Percentiles rank a stretch among this genome's conserved stretches.
Evolutionary conservation across 2,888 invertebrate genomes (phyloP).

Genomic region (Agrochola lota): DNA sequence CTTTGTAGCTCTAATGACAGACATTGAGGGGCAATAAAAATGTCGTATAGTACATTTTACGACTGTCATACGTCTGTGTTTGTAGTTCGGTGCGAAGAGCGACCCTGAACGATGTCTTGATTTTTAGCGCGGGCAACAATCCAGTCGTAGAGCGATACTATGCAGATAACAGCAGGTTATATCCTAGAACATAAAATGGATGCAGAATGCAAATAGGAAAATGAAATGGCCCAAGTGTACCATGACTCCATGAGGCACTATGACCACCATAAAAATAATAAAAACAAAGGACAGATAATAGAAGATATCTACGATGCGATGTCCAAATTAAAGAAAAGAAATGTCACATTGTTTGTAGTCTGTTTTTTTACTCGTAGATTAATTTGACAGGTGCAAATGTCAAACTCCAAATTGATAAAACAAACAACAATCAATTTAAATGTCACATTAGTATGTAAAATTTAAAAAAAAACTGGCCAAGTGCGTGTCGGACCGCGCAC

Average conservation of each 20-base stretch:
- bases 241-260: too few relatives aligned
- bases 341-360: neutral
- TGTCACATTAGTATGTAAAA: too few relatives aligned
- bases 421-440: too few relatives aligned
- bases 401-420: too few relatives aligned
- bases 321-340: neutral
- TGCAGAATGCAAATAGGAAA: neutral
- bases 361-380: too few relatives aligned
- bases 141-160: conserved; percentile 21
- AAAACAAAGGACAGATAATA: neutral
- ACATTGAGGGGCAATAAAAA: conserved; percentile 29
- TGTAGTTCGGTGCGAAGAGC: neutral
- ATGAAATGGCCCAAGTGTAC: neutral
- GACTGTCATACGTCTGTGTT: conserved; percentile 4
- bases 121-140: neutral
- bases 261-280: too few relatives aligned
- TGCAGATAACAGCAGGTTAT: neutral
- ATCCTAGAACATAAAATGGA: neutral
- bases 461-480: too few relatives aligned
- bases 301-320: neutral
- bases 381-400: too few relatives aligned
- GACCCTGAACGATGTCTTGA: conserved; percentile 39
- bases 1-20: neutral
- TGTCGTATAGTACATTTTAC: conserved; percentile 13
- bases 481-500: too few relatives aligned